Evolutionary conservation across 2,113 vertebrate species (phyloP).

Genomic region (Thamnaconus septentrionalis): DNA sequence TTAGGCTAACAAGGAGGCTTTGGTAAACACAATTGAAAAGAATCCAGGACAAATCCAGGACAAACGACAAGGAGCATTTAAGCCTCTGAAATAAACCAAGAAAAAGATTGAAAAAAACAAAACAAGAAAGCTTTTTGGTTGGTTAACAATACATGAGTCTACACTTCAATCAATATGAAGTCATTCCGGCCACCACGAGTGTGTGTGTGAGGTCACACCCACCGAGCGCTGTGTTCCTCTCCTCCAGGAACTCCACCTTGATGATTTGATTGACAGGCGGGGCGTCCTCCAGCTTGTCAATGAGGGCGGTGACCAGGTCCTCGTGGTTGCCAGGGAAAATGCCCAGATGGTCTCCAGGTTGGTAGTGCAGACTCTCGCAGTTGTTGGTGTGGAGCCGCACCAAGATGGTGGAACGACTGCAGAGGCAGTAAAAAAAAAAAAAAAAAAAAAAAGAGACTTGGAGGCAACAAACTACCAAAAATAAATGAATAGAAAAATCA

Average conservation of each 20-base stretch:
- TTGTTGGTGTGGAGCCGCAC: constrained; percentile 89
- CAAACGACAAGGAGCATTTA: too few relatives aligned
- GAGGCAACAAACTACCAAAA: neutral
- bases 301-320: constrained; percentile 88
- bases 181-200: constrained; percentile 9
- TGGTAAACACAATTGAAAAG: too few relatives aligned
- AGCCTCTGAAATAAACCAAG: too few relatives aligned
- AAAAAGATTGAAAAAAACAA: too few relatives aligned
- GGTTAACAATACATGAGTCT: neutral
- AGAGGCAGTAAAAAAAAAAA: constrained; percentile 34
- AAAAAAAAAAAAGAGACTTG: neutral
- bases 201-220: constrained; percentile 33
- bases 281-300: constrained; percentile 89
- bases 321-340: constrained; percentile 93
- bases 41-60: too few relatives aligned
- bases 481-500: constrained; percentile 3
- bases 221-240: constrained; percentile 93
- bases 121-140: too few relatives aligned
- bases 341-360: constrained; percentile 93
- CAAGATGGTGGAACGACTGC: constrained; percentile 91
- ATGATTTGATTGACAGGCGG: constrained; percentile 92
- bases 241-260: constrained; percentile 93
- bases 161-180: neutral
- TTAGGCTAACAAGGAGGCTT: too few relatives aligned
- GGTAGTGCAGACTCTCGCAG: constrained; percentile 86